These are phyloP conservation scores for Hyla sarda DNA, from an alignment of 2,113 vertebrate species.

Conservation along the genomic window DNA sequence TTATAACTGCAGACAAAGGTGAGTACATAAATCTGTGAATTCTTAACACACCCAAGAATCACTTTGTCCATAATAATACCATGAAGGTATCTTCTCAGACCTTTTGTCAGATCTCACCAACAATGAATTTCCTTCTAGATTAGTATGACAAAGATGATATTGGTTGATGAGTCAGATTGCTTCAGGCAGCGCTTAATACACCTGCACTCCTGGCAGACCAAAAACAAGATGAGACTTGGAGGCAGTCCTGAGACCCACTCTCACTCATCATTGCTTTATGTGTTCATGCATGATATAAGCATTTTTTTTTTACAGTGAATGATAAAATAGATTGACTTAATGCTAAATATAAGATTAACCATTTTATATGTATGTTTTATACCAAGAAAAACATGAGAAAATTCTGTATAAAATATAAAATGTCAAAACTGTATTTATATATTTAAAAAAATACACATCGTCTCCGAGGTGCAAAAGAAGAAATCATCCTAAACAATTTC, in stretches of 20 bases:
- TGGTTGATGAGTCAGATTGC: not conserved
- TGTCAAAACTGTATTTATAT: no score
- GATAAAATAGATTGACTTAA: not conserved
- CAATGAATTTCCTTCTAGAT: constrained; percentile 22
- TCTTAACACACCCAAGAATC: constrained; percentile 42
- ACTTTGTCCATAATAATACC: not conserved
- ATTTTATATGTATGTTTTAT: not conserved
- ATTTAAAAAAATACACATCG: no score
- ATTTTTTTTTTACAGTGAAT: not conserved
- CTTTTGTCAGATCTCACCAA: not conserved
- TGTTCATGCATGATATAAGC: not conserved
- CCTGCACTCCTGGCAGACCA: not conserved
- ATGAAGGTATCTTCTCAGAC: not conserved
- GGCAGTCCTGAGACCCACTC: not conserved
- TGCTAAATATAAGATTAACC: not conserved
- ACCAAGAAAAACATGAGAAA: no score
- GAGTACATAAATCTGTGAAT: constrained; percentile 25
- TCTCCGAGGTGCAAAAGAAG: no score
- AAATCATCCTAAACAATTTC: no score
- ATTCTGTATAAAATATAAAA: no score
- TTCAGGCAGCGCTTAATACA: constrained; percentile 11
- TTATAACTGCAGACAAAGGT: constrained; percentile 43
- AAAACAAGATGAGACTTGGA: not conserved
- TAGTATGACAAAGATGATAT: not conserved
- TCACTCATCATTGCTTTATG: not conserved